phyloP scores from a whole-genome alignment of 1,140 invertebrate genomes.

The Trissolcus basalis region DNA sequence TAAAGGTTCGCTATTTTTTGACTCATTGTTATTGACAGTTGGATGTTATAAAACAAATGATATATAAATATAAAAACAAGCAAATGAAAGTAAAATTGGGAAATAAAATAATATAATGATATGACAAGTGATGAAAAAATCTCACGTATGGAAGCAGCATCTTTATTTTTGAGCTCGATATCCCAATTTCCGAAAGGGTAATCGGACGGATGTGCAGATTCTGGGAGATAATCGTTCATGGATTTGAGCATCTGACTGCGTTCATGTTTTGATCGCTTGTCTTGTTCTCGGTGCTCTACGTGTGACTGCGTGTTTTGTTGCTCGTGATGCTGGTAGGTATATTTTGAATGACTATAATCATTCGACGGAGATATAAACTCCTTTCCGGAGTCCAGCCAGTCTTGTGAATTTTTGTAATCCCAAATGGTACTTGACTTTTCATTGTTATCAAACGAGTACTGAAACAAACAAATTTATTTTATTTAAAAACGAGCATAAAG shows the following conservation, averaged over 20 bases:
- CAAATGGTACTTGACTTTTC: conserved; percentile 19
- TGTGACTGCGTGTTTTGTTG: not conserved
- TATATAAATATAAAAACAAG: not conserved
- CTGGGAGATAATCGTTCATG: conserved; percentile 8
- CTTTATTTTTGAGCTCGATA: conserved; percentile 18
- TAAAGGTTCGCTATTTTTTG: too few relatives aligned
- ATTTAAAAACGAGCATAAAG: not conserved
- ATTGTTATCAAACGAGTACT: conserved; percentile 25
- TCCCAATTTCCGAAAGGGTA: conserved; percentile 23
- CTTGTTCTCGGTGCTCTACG: conserved; percentile 7
- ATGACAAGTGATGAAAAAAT: not conserved
- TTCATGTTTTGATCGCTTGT: not conserved
- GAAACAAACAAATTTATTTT: conserved; percentile 5
- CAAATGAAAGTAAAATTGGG: not conserved
- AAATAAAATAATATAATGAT: not conserved
- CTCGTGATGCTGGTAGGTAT: conserved; percentile 18
- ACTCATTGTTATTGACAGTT: too few relatives aligned
- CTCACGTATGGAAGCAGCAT: conserved; percentile 26
- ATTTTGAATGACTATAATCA: conserved; percentile 24
- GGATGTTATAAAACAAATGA: not conserved
- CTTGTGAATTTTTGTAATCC: not conserved
- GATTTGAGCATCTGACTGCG: conserved; percentile 3
- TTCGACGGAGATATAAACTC: conserved; percentile 8
- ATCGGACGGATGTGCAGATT: conserved; percentile 1
- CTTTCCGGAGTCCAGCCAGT: conserved; percentile 2